phyloP scores from a whole-genome alignment of 2,113 vertebrate species.

The Noctilio leporinus region DNA sequence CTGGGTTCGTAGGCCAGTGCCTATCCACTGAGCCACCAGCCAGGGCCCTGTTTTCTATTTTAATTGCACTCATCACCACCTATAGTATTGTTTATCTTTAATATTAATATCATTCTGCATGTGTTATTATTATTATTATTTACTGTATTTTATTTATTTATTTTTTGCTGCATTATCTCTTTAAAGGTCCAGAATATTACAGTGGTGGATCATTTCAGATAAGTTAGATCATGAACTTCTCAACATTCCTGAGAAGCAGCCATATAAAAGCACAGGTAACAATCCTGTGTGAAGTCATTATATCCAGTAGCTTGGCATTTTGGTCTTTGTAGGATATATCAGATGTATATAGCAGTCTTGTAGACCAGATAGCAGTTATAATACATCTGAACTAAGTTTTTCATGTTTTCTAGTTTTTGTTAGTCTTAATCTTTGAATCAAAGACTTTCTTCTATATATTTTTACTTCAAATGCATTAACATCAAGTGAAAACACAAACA shows the following conservation, averaged over 20 bases:
- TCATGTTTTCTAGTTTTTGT: not conserved
- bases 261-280: not conserved
- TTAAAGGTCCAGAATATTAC: not conserved
- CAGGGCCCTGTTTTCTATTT: conserved; percentile 4
- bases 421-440: not conserved
- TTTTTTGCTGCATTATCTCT: not conserved
- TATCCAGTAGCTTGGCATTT: not conserved
- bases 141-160: conserved; percentile 20
- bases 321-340: not conserved
- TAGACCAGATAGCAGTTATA: not conserved
- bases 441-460: conserved; percentile 7
- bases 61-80: not conserved
- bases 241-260: not conserved
- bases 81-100: not conserved
- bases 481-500: not conserved
- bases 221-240: not conserved
- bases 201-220: not conserved
- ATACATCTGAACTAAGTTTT: not conserved
- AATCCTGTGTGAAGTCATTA: not conserved
- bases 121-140: not conserved
- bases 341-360: not conserved
- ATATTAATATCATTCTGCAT: not conserved
- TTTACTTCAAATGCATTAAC: not conserved
- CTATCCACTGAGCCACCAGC: no score
- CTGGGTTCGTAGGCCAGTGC: no score